phyloP scores from a whole-genome alignment of 2,113 vertebrate species.

The Bagarius yarrelli region DNA sequence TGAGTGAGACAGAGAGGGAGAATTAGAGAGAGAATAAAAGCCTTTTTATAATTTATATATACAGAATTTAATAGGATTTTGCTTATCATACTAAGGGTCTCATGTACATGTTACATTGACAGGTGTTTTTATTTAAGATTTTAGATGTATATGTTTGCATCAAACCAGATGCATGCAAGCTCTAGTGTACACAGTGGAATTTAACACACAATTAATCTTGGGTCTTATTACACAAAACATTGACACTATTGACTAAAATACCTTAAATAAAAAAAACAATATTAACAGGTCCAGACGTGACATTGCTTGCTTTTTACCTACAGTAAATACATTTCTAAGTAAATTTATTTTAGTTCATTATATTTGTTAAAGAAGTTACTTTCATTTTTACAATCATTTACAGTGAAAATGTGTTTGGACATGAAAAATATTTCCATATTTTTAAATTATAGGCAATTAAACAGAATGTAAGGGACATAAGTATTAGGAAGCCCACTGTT shows the following conservation, averaged over 20 bases:
- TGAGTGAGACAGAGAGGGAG: not conserved
- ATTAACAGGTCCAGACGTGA: not conserved
- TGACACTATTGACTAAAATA: not conserved
- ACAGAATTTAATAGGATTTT: not conserved
- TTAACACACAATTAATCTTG: not conserved
- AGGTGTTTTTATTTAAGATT: not conserved
- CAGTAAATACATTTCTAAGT: no score
- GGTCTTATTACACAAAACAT: not conserved
- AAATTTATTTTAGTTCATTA: no score
- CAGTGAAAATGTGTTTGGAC: no score
- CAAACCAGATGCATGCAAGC: not conserved
- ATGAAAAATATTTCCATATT: no score
- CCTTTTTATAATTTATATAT: not conserved
- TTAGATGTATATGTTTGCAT: not conserved
- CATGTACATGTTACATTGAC: not conserved
- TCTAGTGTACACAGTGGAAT: not conserved
- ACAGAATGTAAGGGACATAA: no score
- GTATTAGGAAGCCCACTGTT: no score
- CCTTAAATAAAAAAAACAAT: not conserved
- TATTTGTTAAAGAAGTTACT: no score
- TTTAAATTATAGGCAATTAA: no score
- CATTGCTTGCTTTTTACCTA: no score
- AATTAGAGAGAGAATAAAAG: not conserved
- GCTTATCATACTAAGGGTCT: not conserved
- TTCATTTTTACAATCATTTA: no score